Evolutionary conservation across 1,140 invertebrate genomes (phyloP).

Genomic region (Agraylea sexmaculata): DNA sequence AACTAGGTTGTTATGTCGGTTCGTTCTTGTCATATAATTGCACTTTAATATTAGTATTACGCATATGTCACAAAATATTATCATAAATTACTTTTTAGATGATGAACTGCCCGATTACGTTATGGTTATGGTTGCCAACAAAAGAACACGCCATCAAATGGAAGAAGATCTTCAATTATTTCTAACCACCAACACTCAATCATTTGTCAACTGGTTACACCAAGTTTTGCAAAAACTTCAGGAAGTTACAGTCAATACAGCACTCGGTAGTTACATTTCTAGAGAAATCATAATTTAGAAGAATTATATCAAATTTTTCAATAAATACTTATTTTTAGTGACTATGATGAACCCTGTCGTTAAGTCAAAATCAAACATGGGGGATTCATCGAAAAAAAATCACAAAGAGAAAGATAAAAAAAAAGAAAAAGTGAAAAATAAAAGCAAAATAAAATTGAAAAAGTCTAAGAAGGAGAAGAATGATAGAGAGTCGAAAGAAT

Average conservation of each 20-base stretch:
- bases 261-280: constrained; percentile 31
- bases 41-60: constrained; percentile 5
- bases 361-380: constrained; percentile 14
- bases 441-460: constrained; percentile 23
- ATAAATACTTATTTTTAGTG: background rate
- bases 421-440: constrained; percentile 29
- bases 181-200: constrained; percentile 68
- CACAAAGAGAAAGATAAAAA: constrained; percentile 28
- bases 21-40: constrained; percentile 24
- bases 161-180: constrained; percentile 83
- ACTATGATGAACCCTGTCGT: background rate
- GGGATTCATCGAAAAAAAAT: constrained; percentile 26
- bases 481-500: constrained; percentile 30
- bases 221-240: constrained; percentile 79
- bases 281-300: constrained; percentile 5
- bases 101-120: constrained; percentile 95
- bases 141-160: constrained; percentile 83
- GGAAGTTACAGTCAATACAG: constrained; percentile 60
- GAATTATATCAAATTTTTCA: background rate
- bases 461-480: constrained; percentile 32
- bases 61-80: constrained; percentile 1
- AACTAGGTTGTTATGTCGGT: constrained; percentile 76
- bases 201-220: constrained; percentile 86
- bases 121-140: constrained; percentile 95
- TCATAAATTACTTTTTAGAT: constrained; percentile 41